Conservation (phyloP, 2,888 invertebrate genomes). For the Brachypalpus laphriformis region DNA sequence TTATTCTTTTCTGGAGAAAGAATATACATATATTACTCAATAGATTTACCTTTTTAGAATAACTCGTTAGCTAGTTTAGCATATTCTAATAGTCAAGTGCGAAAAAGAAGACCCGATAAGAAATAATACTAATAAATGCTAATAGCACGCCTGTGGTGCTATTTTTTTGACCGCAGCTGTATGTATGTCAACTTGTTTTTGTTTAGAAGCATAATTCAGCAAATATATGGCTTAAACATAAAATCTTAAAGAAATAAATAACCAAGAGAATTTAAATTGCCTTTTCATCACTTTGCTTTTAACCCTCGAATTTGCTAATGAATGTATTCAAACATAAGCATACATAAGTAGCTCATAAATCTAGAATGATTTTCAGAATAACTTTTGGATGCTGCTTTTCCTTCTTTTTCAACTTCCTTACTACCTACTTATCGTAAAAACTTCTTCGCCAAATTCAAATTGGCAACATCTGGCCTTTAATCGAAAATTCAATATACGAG, state of each 20-base stretch:
- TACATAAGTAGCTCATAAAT: neutral
- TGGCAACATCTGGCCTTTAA: slow-evolving; percentile 9
- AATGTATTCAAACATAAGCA: neutral
- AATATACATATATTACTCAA: too few species aligned
- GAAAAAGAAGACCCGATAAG: too few species aligned
- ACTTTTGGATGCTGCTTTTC: neutral
- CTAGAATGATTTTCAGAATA: neutral
- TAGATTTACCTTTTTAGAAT: too few species aligned
- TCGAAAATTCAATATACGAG: neutral
- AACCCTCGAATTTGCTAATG: neutral
- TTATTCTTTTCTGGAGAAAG: too few species aligned
- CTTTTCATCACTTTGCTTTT: neutral
- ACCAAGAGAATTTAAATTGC: neutral
- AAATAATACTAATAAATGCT: too few species aligned
- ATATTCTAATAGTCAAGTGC: too few species aligned
- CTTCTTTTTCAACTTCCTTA: neutral
- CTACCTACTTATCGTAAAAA: neutral
- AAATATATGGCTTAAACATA: too few species aligned
- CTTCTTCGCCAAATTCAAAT: neutral
- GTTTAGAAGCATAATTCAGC: too few species aligned
- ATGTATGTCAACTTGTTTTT: too few species aligned
- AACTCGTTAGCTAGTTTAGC: too few species aligned
- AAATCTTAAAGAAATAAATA: neutral
- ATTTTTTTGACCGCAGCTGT: too few species aligned
- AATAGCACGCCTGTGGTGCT: too few species aligned